phyloP scores from a whole-genome alignment of 1,140 invertebrate genomes.

The Stegodyphus dumicola region DNA sequence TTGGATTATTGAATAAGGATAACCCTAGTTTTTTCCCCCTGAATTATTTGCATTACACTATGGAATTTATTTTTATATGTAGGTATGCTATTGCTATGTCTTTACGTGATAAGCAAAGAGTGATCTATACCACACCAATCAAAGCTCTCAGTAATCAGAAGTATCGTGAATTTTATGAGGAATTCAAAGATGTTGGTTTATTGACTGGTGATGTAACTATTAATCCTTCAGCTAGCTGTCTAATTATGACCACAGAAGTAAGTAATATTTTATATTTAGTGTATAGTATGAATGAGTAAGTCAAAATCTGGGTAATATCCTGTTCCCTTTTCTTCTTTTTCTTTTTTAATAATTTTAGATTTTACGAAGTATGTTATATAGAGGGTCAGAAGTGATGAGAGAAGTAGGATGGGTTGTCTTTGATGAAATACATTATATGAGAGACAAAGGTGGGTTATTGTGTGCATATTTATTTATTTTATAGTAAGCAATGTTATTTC shows the following conservation, averaged over 20 bases:
- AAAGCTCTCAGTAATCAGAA: conserved; percentile 99
- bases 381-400: conserved; percentile 96
- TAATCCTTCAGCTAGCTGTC: conserved; percentile 95
- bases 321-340: neutral
- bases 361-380: conserved; percentile 97
- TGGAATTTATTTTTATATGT: no score
- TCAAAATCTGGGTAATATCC: neutral
- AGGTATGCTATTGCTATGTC: conserved; percentile 78
- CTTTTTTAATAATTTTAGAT: conserved; percentile 72
- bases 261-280: neutral
- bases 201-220: conserved; percentile 99
- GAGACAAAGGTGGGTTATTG: conserved; percentile 80
- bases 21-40: no score
- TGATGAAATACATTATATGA: conserved; percentile 99
- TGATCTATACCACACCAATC: conserved; percentile 99
- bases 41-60: no score
- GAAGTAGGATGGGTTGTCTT: conserved; percentile 99
- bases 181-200: conserved; percentile 97
- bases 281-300: neutral
- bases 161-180: conserved; percentile 97
- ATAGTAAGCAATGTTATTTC: neutral
- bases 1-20: no score
- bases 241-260: conserved; percentile 99
- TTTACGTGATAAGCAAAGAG: conserved; percentile 81
- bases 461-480: neutral